A percentile compares a stretch with the other conserved stretches of the same genome.
Evolutionary conservation across 2,797 vertebrate species (phyloP).

Genomic region (Apodemus agrarius): DNA sequence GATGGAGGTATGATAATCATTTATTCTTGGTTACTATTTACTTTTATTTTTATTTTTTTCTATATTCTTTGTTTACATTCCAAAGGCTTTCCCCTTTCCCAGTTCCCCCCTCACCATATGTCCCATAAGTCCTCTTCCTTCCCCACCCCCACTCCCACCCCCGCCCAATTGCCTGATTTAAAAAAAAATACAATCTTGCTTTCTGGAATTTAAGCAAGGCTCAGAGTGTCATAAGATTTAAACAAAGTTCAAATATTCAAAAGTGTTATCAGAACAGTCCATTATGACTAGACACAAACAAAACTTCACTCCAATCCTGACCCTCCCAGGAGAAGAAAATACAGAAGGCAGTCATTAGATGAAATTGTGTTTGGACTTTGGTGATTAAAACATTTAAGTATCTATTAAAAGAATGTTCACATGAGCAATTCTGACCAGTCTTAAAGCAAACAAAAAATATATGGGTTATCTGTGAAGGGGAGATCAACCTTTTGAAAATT

Average conservation of each 20-base stretch:
- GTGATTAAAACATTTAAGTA: conserved; percentile 39
- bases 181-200: neutral
- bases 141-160: no score
- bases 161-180: neutral
- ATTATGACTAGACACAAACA: conserved; percentile 15
- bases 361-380: conserved; percentile 11
- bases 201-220: neutral
- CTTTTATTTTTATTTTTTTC: no score
- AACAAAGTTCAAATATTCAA: conserved; percentile 53
- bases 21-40: no score
- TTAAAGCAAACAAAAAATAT: neutral
- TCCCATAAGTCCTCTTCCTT: no score
- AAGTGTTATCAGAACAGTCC: neutral
- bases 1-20: no score
- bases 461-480: neutral
- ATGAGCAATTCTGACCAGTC: conserved; percentile 3
- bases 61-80: no score
- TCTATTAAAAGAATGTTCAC: conserved; percentile 3
- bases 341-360: neutral
- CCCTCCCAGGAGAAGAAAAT: neutral
- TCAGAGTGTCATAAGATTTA: neutral
- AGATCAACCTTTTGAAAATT: conserved; percentile 22
- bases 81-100: no score
- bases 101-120: no score
- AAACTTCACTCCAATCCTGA: conserved; percentile 8